Base-by-base conservation (phyloP, 2,113 vertebrate genomes). In the Microcebus griseorufus region DNA sequence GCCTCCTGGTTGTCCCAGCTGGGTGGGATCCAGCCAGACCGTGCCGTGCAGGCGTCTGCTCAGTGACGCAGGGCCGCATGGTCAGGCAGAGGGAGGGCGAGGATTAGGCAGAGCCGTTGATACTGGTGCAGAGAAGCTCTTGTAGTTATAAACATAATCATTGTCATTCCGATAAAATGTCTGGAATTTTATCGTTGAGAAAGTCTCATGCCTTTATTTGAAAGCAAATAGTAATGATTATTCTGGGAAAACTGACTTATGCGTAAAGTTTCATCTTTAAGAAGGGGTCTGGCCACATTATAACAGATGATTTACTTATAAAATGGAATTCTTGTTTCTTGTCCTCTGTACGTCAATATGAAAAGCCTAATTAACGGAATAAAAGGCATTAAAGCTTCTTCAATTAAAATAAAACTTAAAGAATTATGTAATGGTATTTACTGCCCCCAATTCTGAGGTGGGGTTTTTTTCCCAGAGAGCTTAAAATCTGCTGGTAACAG, bases 361-460 rank as follows among this genome's bases (percentile, higher is more conserved):
- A 78, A 20, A 45, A 89, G 37, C 53, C 18, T 88, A 11, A 37
- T 95, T 65, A 96, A 34, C 55, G 75, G n/a, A 48, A 60, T 42
- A 73, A 94, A 16, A 60, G 39, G 55, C 85, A 20, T 0, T 76
- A 81, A 62, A 69, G 72, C 58, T n/a, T 37, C 84, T 94, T 88
- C 82, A 69, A 58, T 79, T 69, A 90, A 93, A 92, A 60, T 70
- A 96, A 23, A 67, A 39, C 39, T 85, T 90, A 80, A 93, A 60
- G 85, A 90, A 32, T 55, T 87, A 69, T 51, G 9, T 51, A 18
- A 78, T 51, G 75, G 29, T 51, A 78, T 93, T 64, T 95, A 72
- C 94, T 69, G 51, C 75, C 27, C 64, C 93, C 5, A 34, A n/a
- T 93, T 95, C 55, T 62, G 72, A 37, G 84, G 48, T 48, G 87